Evolutionary conservation across 2,888 invertebrate genomes (phyloP).

Genomic region (Apeira syringaria): DNA sequence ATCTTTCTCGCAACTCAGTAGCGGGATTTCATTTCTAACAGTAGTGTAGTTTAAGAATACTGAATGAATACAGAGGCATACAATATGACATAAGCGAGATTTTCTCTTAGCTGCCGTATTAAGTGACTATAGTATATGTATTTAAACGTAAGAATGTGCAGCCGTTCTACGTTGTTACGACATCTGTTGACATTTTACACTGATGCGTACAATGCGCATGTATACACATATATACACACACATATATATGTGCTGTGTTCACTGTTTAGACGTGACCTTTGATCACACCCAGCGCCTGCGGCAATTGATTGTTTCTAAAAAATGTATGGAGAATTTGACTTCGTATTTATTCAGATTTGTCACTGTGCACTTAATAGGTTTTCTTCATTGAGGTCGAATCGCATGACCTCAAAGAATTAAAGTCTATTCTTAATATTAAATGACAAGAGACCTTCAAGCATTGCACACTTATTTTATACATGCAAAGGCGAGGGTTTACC

Average conservation of each 20-base stretch:
- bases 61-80: slow-evolving; percentile 10
- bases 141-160: slow-evolving; percentile 17
- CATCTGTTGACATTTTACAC: slow-evolving; percentile 39
- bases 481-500: too few species aligned
- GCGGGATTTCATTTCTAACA: slow-evolving; percentile 3
- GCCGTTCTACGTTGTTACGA: slow-evolving; percentile 32
- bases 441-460: slow-evolving; percentile 36
- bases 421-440: slow-evolving; percentile 47
- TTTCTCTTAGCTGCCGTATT: slow-evolving; percentile 11
- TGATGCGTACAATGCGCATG: slow-evolving; percentile 21
- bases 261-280: slow-evolving; percentile 35
- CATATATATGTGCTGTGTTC: slow-evolving; percentile 15
- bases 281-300: slow-evolving; percentile 29
- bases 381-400: slow-evolving; percentile 21
- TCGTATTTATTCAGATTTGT: background rate
- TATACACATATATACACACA: too few species aligned
- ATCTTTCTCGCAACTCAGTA: slow-evolving; percentile 5
- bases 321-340: slow-evolving; percentile 4
- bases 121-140: slow-evolving; percentile 1
- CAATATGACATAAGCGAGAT: slow-evolving; percentile 17
- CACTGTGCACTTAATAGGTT: slow-evolving; percentile 14
- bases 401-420: slow-evolving; percentile 36
- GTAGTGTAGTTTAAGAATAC: slow-evolving; percentile 1
- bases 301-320: slow-evolving; percentile 35
- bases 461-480: background rate